Percentiles rank a stretch among this genome's conserved stretches.
phyloP scores from a whole-genome alignment of 2,888 invertebrate genomes.

The Himalopsyche kuldschensis region DNA sequence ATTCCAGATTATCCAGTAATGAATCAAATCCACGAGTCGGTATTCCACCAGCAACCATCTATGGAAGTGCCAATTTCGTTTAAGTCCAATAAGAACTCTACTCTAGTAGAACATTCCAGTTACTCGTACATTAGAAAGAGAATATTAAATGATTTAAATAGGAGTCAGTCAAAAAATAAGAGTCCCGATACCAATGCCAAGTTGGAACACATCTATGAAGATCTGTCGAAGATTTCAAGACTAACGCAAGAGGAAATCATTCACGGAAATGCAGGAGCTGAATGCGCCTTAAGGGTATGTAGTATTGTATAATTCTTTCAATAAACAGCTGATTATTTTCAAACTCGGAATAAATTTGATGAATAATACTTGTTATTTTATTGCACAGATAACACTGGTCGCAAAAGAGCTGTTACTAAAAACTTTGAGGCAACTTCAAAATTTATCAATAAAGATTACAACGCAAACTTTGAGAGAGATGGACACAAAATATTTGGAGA shows the following conservation, averaged over 20 bases:
- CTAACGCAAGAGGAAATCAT: background rate
- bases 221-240: conserved; percentile 15
- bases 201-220: conserved; percentile 15
- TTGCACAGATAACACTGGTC: conserved; percentile 16
- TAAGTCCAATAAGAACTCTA: conserved; percentile 14
- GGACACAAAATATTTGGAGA: conserved; percentile 53
- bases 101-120: conserved; percentile 24
- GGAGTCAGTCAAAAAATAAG: background rate
- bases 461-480: conserved; percentile 52
- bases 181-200: background rate
- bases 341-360: no score
- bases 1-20: conserved; percentile 30
- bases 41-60: conserved; percentile 8
- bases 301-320: background rate
- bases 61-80: conserved; percentile 12
- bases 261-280: background rate
- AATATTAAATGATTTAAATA: conserved; percentile 13
- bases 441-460: conserved; percentile 45
- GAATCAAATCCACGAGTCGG: conserved; percentile 12
- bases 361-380: no score
- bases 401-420: conserved; percentile 18
- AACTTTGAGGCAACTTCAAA: conserved; percentile 43
- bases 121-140: conserved; percentile 20
- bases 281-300: conserved; percentile 12
- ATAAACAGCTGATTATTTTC: background rate